These are phyloP conservation scores for Spinus olivaceus DNA, from an alignment of 2,797 vertebrate species.

Conservation along the genomic window DNA sequence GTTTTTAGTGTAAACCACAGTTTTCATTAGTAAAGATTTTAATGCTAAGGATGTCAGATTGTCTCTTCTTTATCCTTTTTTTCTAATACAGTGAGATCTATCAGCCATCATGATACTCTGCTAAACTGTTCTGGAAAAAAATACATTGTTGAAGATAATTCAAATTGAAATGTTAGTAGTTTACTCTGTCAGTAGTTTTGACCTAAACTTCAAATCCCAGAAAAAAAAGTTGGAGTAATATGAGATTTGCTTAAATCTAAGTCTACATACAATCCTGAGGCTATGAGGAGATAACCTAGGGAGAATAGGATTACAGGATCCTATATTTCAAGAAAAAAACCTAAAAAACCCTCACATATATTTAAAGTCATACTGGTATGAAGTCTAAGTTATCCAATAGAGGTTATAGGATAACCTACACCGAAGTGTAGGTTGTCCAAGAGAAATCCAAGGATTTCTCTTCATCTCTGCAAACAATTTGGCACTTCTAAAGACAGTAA, in stretches of 20 bases:
- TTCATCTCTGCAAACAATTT: neutral
- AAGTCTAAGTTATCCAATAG: neutral
- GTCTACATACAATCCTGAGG: neutral
- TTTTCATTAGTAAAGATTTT: neutral
- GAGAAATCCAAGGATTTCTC: neutral
- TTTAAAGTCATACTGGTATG: neutral
- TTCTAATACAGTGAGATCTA: neutral
- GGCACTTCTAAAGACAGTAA: neutral
- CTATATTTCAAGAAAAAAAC: neutral
- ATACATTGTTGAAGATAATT: neutral
- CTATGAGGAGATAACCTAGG: neutral
- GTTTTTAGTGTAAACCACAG: neutral
- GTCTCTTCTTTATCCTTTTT: neutral
- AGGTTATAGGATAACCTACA: too few relatives aligned
- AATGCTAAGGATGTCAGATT: neutral
- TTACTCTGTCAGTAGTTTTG: neutral
- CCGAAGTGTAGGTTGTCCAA: fast-evolving
- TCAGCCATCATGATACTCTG: neutral
- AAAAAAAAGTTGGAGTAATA: neutral
- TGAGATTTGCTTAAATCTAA: neutral
- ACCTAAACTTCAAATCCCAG: neutral
- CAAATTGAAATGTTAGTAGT: neutral
- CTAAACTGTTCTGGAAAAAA: neutral
- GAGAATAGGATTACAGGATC: neutral
- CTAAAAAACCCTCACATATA: neutral